Conservation (phyloP, 2,113 vertebrate genomes). For the Tringa solitaria region DNA sequence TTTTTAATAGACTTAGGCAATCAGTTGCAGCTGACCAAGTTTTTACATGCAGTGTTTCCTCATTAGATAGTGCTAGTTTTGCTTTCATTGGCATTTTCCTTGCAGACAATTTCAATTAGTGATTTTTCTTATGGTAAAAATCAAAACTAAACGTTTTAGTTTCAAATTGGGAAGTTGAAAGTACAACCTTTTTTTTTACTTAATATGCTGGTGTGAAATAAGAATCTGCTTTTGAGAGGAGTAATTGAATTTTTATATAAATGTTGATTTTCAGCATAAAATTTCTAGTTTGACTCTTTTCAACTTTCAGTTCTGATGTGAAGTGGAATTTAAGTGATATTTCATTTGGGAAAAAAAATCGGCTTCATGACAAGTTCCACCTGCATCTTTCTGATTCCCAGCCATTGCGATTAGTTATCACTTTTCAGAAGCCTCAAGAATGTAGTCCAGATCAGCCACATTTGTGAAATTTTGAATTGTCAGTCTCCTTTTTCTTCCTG, state of each 20-base stretch:
- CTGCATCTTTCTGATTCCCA: neutral
- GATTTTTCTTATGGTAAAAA: neutral
- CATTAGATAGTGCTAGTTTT: neutral
- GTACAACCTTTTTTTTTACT: neutral
- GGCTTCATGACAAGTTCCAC: rapidly evolving
- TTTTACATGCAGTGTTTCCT: neutral
- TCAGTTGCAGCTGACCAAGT: neutral
- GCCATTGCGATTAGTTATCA: neutral
- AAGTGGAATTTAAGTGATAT: neutral
- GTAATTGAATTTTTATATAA: neutral
- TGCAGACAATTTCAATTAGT: neutral
- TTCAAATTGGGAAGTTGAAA: neutral
- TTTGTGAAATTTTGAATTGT: neutral
- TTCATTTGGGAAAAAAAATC: neutral
- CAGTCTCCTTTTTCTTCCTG: neutral
- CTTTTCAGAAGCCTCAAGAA: neutral
- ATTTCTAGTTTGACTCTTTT: neutral
- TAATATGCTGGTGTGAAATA: neutral
- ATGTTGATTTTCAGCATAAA: neutral
- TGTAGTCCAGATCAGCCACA: neutral
- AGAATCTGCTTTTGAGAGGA: neutral
- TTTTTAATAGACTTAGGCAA: neutral
- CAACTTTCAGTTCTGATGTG: neutral
- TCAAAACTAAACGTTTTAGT: neutral
- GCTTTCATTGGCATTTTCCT: neutral